phyloP scores from a whole-genome alignment of 2,797 vertebrate genomes.

The Kryptolebias ocellatus region DNA sequence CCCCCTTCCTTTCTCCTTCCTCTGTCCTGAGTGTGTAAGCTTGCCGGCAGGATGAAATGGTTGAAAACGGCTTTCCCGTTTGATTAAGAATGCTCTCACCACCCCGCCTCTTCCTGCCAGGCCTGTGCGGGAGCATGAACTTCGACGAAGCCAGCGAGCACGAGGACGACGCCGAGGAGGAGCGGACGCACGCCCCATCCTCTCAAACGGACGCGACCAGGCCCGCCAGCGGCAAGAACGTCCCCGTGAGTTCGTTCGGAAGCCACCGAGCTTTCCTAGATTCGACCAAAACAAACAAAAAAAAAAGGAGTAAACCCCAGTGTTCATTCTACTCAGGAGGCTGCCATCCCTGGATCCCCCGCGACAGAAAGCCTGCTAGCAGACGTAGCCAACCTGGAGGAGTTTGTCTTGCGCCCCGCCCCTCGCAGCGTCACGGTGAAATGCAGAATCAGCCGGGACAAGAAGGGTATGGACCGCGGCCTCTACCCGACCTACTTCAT shows the following conservation, averaged over 20 bases:
- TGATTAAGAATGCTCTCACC: conserved; percentile 11
- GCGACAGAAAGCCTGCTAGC: conserved; percentile 78
- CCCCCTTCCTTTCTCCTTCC: not conserved
- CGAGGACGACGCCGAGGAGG: conserved; percentile 82
- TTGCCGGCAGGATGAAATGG: not conserved
- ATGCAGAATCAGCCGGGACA: conserved; percentile 93
- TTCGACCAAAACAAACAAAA: no score
- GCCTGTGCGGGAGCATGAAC: conserved; percentile 92
- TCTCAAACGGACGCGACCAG: conserved; percentile 79
- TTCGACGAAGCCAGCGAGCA: conserved; percentile 87
- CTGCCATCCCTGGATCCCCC: conserved; percentile 77
- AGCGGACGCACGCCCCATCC: conserved; percentile 75
- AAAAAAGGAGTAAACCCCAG: no score
- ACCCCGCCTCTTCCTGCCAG: conserved; percentile 65
- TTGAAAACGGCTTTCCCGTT: not conserved
- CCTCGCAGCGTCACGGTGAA: conserved; percentile 89
- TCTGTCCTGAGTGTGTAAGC: not conserved
- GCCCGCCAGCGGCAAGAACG: conserved; percentile 85
- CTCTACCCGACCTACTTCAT: conserved; percentile 97
- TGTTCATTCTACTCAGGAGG: conserved; percentile 74
- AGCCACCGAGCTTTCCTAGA: not conserved
- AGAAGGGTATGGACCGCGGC: conserved; percentile 95
- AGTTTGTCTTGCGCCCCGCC: conserved; percentile 90
- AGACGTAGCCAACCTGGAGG: conserved; percentile 89
- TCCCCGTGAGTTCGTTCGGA: conserved; percentile 75